Percentiles rank a stretch among this genome's conserved stretches.
Conservation (phyloP, 2,888 invertebrate genomes). For the Drosophila neutralis region DNA sequence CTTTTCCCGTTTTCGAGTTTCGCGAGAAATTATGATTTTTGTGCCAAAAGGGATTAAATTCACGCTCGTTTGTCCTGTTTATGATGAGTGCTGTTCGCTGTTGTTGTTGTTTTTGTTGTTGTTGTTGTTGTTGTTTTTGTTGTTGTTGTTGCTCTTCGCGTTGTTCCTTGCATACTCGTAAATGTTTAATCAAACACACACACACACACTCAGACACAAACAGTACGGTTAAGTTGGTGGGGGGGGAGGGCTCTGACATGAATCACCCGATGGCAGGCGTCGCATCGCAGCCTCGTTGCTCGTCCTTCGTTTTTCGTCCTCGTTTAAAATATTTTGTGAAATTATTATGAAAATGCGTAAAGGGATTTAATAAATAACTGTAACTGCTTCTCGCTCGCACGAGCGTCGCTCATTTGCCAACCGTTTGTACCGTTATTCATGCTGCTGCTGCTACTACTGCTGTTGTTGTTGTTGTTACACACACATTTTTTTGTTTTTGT, state of each 20-base stretch:
- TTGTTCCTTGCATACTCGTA: constrained; percentile 51
- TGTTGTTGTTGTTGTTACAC: constrained; percentile 27
- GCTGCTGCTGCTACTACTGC: constrained; percentile 26
- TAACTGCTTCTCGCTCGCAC: constrained; percentile 75
- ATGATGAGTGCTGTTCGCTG: constrained; percentile 66
- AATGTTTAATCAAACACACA: constrained; percentile 70
- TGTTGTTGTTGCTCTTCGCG: constrained; percentile 12
- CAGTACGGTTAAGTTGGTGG: not conserved
- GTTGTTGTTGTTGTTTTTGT: constrained; percentile 30
- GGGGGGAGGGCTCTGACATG: constrained; percentile 60
- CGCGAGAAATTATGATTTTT: constrained; percentile 79
- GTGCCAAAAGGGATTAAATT: constrained; percentile 83
- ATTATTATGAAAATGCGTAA: constrained; percentile 84
- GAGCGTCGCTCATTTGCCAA: constrained; percentile 47
- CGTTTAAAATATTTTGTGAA: constrained; percentile 81
- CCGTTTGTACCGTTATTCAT: constrained; percentile 58
- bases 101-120: constrained; percentile 12
- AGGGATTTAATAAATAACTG: constrained; percentile 84
- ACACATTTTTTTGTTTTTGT: constrained; percentile 31
- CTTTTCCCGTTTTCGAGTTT: constrained; percentile 31
- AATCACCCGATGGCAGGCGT: constrained; percentile 70
- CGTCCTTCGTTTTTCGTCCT: constrained; percentile 25
- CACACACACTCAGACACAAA: constrained; percentile 19
- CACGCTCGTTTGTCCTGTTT: constrained; percentile 77
- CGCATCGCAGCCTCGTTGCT: constrained; percentile 35